These are phyloP conservation scores for Fopius arisanus DNA, from an alignment of 1,140 invertebrate genomes.

Conservation along the genomic window DNA sequence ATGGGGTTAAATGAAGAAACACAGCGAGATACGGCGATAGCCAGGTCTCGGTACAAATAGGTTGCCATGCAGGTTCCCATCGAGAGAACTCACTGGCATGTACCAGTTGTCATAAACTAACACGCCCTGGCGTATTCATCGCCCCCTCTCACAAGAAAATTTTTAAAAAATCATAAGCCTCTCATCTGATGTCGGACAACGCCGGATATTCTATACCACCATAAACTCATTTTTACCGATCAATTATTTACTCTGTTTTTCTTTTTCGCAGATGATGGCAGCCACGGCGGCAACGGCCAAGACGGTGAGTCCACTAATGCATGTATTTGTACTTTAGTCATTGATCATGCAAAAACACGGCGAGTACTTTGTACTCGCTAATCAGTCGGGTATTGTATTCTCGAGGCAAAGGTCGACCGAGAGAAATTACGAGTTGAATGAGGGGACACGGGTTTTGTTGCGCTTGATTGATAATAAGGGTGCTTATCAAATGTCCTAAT, in stretches of 20 bases:
- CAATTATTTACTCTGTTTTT: constrained; percentile 42
- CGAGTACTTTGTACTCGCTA: not conserved
- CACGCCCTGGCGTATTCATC: constrained; percentile 22
- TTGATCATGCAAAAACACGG: constrained; percentile 1
- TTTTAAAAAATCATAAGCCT: not conserved
- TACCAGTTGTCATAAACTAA: constrained; percentile 50
- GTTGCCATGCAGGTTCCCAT: constrained; percentile 50
- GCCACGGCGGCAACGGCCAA: constrained; percentile 59
- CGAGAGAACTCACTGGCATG: constrained; percentile 27
- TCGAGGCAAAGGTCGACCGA: not conserved
- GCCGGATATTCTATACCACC: not conserved
- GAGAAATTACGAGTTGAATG: not conserved
- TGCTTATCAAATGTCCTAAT: not conserved
- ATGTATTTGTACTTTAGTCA: not conserved
- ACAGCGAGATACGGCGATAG: constrained; percentile 56
- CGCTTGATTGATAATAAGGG: not conserved
- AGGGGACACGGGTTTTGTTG: too few species aligned
- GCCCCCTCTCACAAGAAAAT: not conserved
- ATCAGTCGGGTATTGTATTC: not conserved
- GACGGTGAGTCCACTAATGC: constrained; percentile 52
- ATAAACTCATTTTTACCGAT: not conserved
- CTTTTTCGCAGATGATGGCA: constrained; percentile 53
- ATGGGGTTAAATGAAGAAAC: constrained; percentile 63
- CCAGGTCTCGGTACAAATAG: constrained; percentile 53
- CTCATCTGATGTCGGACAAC: not conserved